Evolutionary conservation across 2,113 vertebrate genomes (phyloP).

Genomic region (Oenanthe melanoleuca): DNA sequence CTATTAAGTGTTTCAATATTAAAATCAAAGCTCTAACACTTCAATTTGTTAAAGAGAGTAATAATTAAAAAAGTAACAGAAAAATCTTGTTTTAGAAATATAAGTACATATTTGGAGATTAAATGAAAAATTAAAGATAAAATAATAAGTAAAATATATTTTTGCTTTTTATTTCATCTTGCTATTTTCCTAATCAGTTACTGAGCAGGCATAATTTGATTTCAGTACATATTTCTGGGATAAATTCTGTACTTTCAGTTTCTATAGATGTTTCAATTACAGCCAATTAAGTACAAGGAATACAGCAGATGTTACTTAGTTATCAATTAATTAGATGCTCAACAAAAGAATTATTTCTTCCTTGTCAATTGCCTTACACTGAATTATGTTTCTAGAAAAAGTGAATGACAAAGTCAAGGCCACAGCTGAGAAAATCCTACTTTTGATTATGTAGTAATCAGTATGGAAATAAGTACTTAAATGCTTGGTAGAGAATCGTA

Average conservation of each 20-base stretch:
- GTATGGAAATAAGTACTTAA: background rate
- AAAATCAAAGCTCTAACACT: background rate
- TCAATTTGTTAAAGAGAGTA: background rate
- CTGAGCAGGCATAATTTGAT: background rate
- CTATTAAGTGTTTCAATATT: background rate
- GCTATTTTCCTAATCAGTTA: background rate
- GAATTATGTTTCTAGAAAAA: background rate
- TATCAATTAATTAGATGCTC: background rate
- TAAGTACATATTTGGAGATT: background rate
- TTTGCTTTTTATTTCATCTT: background rate
- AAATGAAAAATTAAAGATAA: background rate
- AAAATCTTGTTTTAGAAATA: background rate
- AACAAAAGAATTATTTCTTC: background rate
- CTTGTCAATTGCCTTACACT: background rate
- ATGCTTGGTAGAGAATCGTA: background rate
- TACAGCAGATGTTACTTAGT: background rate
- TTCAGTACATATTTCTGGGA: background rate
- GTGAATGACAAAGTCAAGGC: background rate
- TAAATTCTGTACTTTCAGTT: background rate
- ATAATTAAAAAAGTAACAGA: background rate
- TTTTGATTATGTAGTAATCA: background rate
- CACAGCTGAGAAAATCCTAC: background rate
- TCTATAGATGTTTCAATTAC: background rate
- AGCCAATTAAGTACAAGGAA: background rate
- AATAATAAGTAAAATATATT: background rate